Evolutionary conservation across 2,888 invertebrate genomes (phyloP).

Genomic region (Nematopogon swammerdamellus): DNA sequence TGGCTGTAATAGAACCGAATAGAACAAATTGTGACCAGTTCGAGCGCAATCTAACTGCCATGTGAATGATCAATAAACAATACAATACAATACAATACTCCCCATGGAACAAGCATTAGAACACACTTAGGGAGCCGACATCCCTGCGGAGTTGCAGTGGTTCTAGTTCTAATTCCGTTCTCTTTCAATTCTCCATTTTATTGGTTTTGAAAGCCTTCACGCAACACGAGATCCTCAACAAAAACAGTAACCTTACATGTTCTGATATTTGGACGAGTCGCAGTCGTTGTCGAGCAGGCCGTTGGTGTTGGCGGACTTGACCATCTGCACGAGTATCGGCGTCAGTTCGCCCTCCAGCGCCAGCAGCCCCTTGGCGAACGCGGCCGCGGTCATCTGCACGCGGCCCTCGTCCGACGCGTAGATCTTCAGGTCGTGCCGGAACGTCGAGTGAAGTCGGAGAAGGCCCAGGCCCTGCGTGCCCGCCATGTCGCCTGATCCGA

Average conservation of each 20-base stretch:
- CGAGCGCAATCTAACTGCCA: no score
- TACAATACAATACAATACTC: no score
- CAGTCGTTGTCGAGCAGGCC: conserved; percentile 97
- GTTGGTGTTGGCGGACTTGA: conserved; percentile 98
- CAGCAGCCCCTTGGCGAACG: conserved; percentile 96
- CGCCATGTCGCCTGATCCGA: conserved; percentile 79
- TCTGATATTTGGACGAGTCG: conserved; percentile 93
- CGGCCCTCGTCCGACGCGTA: conserved; percentile 99
- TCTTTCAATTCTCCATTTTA: no score
- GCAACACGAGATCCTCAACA: no score
- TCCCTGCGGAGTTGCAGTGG: no score
- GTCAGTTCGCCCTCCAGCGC: conserved; percentile 98
- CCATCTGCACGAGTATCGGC: conserved; percentile 99
- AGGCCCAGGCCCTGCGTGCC: conserved; percentile 95
- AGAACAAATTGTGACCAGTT: no score
- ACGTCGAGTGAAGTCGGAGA: conserved; percentile 92
- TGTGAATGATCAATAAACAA: no score
- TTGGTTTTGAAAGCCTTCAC: no score
- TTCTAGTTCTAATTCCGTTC: no score
- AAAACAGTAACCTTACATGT: conserved; percentile 64
- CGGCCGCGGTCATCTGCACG: conserved; percentile 99
- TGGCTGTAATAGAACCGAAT: no score
- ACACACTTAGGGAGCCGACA: no score
- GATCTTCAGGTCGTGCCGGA: conserved; percentile 97
- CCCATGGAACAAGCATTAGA: no score